phyloP scores from a whole-genome alignment of 2,888 invertebrate species.

The Tribolium freemani region DNA sequence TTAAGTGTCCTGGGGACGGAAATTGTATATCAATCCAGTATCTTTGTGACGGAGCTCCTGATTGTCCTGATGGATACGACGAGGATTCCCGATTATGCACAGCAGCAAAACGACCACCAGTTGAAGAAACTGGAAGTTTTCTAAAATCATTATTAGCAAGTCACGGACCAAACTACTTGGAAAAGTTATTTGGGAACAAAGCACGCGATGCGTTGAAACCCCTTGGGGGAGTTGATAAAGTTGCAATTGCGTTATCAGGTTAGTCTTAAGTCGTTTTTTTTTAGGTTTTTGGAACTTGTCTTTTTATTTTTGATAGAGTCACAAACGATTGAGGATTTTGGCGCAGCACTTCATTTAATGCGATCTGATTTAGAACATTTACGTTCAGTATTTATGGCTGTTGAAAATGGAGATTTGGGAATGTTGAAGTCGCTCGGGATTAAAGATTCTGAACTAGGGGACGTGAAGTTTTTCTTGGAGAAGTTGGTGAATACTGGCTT shows the following conservation, averaged over 20 bases:
- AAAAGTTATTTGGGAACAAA: conserved; percentile 95
- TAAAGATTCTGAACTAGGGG: conserved; percentile 94
- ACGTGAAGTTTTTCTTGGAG: conserved; percentile 96
- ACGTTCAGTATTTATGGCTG: conserved; percentile 95
- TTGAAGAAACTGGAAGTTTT: conserved; percentile 96
- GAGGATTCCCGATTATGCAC: conserved; percentile 96
- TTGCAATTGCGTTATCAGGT: conserved; percentile 96
- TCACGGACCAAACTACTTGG: conserved; percentile 96
- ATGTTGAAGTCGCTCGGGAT: conserved; percentile 95
- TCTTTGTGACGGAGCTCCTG: conserved; percentile 93
- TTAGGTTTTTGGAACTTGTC: too few relatives aligned
- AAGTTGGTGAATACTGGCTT: conserved; percentile 96
- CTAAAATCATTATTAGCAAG: conserved; percentile 93
- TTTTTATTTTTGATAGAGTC: conserved; percentile 77
- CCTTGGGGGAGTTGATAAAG: conserved; percentile 94
- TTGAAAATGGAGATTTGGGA: conserved; percentile 94
- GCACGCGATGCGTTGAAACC: conserved; percentile 92
- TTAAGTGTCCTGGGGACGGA: conserved; percentile 94
- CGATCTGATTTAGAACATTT: conserved; percentile 92
- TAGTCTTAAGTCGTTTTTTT: conserved; percentile 43
- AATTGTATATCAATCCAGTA: conserved; percentile 97
- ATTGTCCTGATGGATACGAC: conserved; percentile 95
- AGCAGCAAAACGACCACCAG: conserved; percentile 96
- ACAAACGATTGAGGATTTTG: conserved; percentile 95
- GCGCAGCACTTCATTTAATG: conserved; percentile 87